Base-by-base conservation (phyloP, 2,888 invertebrate genomes). In the Punctoribates punctum region DNA sequence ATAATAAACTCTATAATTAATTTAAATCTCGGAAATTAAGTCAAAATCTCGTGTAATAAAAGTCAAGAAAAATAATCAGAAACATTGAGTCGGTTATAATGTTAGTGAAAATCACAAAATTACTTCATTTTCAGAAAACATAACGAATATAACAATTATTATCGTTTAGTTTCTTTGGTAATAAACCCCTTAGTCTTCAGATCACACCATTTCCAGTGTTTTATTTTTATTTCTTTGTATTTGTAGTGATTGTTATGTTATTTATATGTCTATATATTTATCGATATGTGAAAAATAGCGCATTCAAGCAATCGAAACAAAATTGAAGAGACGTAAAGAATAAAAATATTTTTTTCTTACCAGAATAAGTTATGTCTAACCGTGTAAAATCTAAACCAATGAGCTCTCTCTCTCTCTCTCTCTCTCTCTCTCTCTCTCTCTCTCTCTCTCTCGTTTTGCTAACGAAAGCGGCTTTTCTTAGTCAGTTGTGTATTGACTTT, bases 401-500 rank as follows among this genome's bases (percentile, higher is more conserved):
- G 48, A 48, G 48, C 34, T 34, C 34, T 70, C 25, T 70, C 34
- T 34, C 34, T 65, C 65, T 65, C 17, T 15, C 65, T 34, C 34
- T 65, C 34, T 65, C 65, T 34, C n/a, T 65, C 38, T 34, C 34
- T 65, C 65, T 34, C 65, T 65, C 65, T 34, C 65, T 34, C 34
- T 65, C 65, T 34, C 17, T 65, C n/a, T 34, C 65, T n/a, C n/a
- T 62, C 38, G 5, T 60, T 60, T n/a, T 27, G n/a, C 70, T 70
- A 25, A 23, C 70, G 13, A 23, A 23, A n/a, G n/a, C 67, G n/a
- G 20, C 25, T 27, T 46, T 34, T 25, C 70, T 70, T 27, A 23
- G 42, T 42, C 42, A 42, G 42, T 42, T 42, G 42, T 42, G 11
- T 42, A 42, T 42, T 42, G 38, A 23, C 46, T 46, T 70, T 46